Conservation (phyloP, 2,113 vertebrate species). For the Lycocorax pyrrhopterus region DNA sequence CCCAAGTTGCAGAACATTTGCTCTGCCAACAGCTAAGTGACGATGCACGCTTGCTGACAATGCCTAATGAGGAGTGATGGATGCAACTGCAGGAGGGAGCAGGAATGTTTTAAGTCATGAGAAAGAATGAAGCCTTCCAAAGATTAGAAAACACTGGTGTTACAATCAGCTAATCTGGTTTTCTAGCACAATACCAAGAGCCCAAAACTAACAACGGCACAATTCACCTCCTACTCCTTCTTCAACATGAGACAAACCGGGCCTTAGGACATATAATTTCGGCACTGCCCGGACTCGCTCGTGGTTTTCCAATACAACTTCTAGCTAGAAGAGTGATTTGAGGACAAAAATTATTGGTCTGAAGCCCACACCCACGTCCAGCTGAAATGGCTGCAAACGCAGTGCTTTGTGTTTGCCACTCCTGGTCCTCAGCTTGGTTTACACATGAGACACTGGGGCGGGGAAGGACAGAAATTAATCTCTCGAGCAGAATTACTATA, state of each 20-base stretch:
- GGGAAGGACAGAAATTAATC: slow-evolving; percentile 7
- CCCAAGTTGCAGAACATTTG: background rate
- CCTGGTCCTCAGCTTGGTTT: background rate
- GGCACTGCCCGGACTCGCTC: background rate
- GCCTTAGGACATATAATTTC: background rate
- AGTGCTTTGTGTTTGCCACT: background rate
- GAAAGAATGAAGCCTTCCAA: background rate
- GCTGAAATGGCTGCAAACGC: background rate
- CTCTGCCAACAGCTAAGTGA: slow-evolving; percentile 37
- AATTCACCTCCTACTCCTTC: background rate
- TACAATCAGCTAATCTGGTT: background rate
- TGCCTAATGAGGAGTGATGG: slow-evolving; percentile 14
- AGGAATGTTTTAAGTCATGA: background rate
- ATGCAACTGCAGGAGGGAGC: background rate
- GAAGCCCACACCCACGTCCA: background rate
- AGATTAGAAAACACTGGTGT: background rate
- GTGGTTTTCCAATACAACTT: slow-evolving; percentile 6
- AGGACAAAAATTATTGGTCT: background rate
- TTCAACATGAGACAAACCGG: background rate
- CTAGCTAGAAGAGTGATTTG: background rate
- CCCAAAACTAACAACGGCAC: background rate
- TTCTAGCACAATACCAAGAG: background rate
- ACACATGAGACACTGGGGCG: background rate
- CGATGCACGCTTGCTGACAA: background rate
- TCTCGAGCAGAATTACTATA: background rate